phyloP scores from a whole-genome alignment of 2,113 vertebrate genomes.

The Grus americana region DNA sequence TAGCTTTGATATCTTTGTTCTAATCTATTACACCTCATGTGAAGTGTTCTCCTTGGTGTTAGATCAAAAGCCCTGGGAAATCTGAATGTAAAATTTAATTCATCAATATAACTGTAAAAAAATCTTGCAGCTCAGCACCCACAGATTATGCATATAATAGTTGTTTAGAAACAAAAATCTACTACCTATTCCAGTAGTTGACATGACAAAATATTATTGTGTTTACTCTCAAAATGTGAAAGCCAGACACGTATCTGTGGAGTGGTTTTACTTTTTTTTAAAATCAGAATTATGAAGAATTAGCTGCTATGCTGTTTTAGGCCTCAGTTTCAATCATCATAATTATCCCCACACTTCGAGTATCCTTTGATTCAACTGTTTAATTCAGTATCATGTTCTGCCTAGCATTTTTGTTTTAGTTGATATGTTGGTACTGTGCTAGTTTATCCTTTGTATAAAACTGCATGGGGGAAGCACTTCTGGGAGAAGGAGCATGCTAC shows the following conservation, averaged over 20 bases:
- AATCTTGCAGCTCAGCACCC: not conserved
- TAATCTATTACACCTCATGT: not conserved
- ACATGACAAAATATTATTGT: not conserved
- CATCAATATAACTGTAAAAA: not conserved
- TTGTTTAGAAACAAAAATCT: not conserved
- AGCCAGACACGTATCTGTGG: not conserved
- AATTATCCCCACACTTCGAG: not conserved
- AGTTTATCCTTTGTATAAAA: not conserved
- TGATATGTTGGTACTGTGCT: not conserved
- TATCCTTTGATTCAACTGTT: not conserved
- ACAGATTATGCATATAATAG: not conserved
- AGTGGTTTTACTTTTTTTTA: not conserved
- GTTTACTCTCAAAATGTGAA: not conserved
- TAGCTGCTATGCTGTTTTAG: not conserved
- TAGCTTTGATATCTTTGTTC: not conserved
- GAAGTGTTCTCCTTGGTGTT: not conserved
- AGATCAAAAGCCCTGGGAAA: not conserved
- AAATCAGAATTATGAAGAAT: not conserved
- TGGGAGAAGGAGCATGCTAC: not conserved
- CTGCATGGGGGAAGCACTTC: not conserved
- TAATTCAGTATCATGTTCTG: not conserved
- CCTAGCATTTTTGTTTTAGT: not conserved
- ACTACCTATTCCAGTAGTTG: not conserved
- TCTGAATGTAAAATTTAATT: not conserved
- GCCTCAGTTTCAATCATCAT: not conserved